phyloP scores from a whole-genome alignment of 2,797 vertebrate species.

The Myiothlypis chrysogaster region DNA sequence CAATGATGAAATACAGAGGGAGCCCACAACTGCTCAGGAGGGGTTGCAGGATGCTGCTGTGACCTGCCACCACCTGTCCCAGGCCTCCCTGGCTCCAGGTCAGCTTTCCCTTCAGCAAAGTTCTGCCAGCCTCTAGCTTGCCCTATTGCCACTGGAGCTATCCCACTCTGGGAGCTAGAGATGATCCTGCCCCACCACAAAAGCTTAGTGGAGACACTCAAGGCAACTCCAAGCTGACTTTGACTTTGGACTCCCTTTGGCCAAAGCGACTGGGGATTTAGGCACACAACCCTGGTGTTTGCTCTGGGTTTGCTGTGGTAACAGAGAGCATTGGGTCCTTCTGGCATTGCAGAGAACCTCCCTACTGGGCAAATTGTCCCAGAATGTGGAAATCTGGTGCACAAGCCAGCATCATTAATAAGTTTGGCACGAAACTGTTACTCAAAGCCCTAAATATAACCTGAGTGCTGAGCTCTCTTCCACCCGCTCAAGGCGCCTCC shows the following conservation, averaged over 20 bases:
- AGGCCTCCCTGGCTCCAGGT: not conserved
- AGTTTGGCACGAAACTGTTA: conserved; percentile 36
- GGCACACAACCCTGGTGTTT: not conserved
- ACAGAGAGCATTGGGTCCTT: not conserved
- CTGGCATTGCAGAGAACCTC: not conserved
- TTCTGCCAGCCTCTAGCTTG: not conserved
- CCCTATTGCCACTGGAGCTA: not conserved
- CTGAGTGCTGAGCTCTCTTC: conserved; percentile 27
- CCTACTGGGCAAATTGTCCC: not conserved
- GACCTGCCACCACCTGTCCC: not conserved
- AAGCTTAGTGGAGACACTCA: not conserved
- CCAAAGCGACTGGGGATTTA: fast-evolving
- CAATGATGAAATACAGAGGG: not conserved
- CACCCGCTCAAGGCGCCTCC: conserved; percentile 17
- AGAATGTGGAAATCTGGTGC: conserved; percentile 39
- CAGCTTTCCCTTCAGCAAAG: not conserved
- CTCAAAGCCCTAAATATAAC: conserved; percentile 69
- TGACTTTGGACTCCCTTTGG: not conserved
- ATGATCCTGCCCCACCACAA: not conserved
- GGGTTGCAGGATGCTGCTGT: not conserved
- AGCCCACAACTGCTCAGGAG: not conserved
- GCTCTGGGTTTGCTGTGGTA: not conserved
- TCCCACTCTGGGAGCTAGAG: not conserved
- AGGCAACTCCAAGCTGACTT: not conserved
- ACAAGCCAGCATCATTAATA: conserved; percentile 52